These are phyloP conservation scores for Melanaphis sacchari DNA, from an alignment of 1,140 invertebrate genomes.

Conservation along the genomic window DNA sequence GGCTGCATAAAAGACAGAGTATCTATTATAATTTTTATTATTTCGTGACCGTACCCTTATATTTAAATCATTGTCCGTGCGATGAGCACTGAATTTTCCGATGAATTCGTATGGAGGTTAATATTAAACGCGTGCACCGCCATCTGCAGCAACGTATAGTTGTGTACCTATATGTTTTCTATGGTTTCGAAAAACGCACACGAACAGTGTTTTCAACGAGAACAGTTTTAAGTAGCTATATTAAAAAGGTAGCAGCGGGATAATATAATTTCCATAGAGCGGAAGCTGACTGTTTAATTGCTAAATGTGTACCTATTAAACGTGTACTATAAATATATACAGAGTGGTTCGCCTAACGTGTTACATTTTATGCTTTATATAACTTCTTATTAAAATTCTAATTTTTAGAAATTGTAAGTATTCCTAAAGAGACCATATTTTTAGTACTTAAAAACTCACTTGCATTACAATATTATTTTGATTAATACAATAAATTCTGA, in stretches of 20 bases:
- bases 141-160: not conserved
- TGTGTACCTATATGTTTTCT: conserved; percentile 4
- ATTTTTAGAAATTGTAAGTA: not conserved
- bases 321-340: not conserved
- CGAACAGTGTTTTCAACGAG: not conserved
- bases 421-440: not conserved
- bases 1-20: not conserved
- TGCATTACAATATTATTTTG: not conserved
- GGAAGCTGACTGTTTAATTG: not conserved
- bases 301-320: not conserved
- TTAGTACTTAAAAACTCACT: not conserved
- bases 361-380: no score
- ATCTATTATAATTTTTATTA: not conserved
- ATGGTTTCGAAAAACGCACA: conserved; percentile 11
- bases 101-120: not conserved
- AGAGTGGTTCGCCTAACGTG: not conserved
- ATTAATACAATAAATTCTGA: not conserved
- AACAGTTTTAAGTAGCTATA: conserved; percentile 20
- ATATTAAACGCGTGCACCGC: not conserved
- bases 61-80: not conserved
- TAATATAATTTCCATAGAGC: not conserved
- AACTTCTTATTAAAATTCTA: not conserved
- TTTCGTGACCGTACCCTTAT: not conserved
- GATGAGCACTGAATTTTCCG: not conserved
- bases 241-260: not conserved